A percentile compares a stretch with the other conserved stretches of the same genome.
Evolutionary conservation across 2,888 invertebrate species (phyloP).

Genomic region (Reticulitermes lucifugus): DNA sequence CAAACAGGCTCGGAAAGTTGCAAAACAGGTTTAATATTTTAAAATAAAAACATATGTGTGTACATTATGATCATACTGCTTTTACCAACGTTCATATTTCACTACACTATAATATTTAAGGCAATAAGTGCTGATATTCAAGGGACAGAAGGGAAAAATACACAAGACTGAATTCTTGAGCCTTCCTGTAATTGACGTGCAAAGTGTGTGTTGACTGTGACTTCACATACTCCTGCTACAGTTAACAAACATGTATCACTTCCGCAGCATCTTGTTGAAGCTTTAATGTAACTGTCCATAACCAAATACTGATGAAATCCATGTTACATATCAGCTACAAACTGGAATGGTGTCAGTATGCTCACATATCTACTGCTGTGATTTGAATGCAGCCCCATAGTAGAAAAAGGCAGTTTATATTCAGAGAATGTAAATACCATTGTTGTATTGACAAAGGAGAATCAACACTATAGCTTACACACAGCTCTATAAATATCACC

Average conservation of each 20-base stretch:
- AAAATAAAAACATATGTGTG: not conserved
- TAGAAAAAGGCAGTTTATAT: not conserved
- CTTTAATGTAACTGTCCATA: slow-evolving; percentile 2
- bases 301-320: not conserved
- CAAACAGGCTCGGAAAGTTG: no score
- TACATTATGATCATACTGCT: not conserved
- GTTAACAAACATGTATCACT: not conserved
- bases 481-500: not conserved
- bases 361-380: not conserved
- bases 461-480: not conserved
- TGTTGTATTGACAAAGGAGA: not conserved
- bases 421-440: not conserved
- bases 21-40: not conserved
- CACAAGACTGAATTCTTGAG: slow-evolving; percentile 1
- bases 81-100: not conserved
- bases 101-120: not conserved
- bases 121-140: not conserved
- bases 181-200: not conserved
- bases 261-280: not conserved
- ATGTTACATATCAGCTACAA: not conserved
- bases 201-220: not conserved
- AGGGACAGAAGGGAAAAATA: not conserved
- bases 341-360: not conserved
- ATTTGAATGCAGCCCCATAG: not conserved
- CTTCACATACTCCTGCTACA: not conserved